Base-by-base conservation (phyloP, 2,113 vertebrate genomes). In the Epinephelus moara region DNA sequence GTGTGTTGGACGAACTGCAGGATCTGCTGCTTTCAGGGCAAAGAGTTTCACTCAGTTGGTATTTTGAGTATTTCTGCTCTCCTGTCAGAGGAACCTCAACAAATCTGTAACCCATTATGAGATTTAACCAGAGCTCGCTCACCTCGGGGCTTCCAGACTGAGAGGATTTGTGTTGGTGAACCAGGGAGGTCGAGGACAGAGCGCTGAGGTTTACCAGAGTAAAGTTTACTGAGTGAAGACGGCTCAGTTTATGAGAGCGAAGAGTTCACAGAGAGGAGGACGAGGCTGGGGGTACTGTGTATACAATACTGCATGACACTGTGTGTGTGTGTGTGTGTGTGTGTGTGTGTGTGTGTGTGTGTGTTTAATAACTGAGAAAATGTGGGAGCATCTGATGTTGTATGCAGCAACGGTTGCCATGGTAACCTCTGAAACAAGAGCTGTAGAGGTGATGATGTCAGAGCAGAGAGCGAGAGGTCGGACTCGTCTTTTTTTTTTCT, bases 131-230 rank as follows among this genome's bases (percentile, higher is more conserved):
- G 7, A 70, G 69, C 68, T 42, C 7, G 3, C 2, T 55, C 21
- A 70, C 69, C 69, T 70, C 69, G 1, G 13, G 30, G 50, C 30
- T 37, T 53, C 25, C 52, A 23, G 49, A 56, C 52, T 4, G 33
- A 40, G 30, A 55, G 13, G 50, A 56, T 70, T 17, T 37, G 30
- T 55, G 30, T 40, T 70, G 68, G 50, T 55, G 68, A 70, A 70
- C 52, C 69, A 25, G 33, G 52, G 68, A 40, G 30, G 68, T 23
- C 52, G 21, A 18, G 30, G 14, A 56, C 18, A 18, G 52, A 70
- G 52, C 33, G 1, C 14, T 27, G 69, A 71, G 69, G 69, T 71
- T 27, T 19, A 56, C 69, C 69, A 71, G 52, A 71, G 33, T 23
- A 11, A 25, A 40, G 33, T 25, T 57, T 70, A 37, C 49, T 4